Evolutionary conservation across 2,888 invertebrate species (phyloP).

Genomic region (Loripinus fragilis): DNA sequence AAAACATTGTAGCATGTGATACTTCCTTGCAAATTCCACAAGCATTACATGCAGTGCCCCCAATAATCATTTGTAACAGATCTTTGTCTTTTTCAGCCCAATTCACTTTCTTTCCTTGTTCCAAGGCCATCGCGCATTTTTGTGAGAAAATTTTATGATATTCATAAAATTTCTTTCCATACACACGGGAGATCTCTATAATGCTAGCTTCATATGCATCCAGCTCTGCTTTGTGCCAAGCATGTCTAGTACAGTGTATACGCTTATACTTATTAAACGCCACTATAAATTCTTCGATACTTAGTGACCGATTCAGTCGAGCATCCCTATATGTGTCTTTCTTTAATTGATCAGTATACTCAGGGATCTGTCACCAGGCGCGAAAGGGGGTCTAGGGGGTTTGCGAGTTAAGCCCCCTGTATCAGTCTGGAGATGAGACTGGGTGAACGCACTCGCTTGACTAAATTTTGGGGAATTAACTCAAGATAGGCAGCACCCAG

Average conservation of each 20-base stretch:
- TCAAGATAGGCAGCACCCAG: too few relatives aligned
- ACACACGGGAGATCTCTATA: not conserved
- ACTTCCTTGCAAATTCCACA: not conserved
- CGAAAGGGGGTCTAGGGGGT: too few relatives aligned
- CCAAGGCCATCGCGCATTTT: not conserved
- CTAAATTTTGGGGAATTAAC: too few relatives aligned
- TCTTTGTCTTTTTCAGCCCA: slow-evolving; percentile 10
- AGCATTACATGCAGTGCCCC: not conserved
- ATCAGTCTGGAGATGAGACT: too few relatives aligned
- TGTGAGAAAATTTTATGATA: slow-evolving; percentile 9
- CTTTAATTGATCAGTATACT: slow-evolving; percentile 4
- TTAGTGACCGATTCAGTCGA: not conserved
- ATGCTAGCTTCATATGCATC: not conserved
- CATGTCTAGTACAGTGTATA: not conserved
- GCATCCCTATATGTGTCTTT: not conserved
- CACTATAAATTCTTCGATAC: not conserved
- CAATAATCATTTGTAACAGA: not conserved
- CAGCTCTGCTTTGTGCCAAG: not conserved
- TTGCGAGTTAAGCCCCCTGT: too few relatives aligned
- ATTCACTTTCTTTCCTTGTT: not conserved
- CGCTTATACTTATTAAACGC: not conserved
- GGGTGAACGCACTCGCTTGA: too few relatives aligned
- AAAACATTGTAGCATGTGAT: not conserved
- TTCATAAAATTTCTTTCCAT: not conserved
- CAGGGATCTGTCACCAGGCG: slow-evolving; percentile 10